Base-by-base conservation (phyloP, 2,113 vertebrate species). In the Siniperca chuatsi region DNA sequence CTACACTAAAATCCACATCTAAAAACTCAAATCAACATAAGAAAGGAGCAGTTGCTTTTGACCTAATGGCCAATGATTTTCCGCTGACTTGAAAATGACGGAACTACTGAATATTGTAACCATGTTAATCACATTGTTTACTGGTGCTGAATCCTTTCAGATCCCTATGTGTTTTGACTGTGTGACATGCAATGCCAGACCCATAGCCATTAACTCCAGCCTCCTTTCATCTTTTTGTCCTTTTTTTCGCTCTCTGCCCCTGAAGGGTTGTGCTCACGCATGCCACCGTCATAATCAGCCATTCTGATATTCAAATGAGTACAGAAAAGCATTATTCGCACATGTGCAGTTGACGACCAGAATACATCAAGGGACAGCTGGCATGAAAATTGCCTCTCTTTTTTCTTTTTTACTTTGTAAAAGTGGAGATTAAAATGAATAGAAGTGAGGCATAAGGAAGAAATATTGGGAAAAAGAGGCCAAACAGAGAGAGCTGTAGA, bases 261-360 rank as follows among this genome's bases (percentile, higher is more conserved):
- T 10, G 69, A 81, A 90, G 87, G 87, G 90, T 85, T 93, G 94
- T 95, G 94, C 93, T 94, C 89, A 82, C 25, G 93, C 94, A 95
- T 94, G 90, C 91, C 77, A 81, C 68, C 54, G 44, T 90, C 87
- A 84, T 95, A 93, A 95, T 93, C 92, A 92, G 81, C 84, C 35
- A 79, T 90, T 88, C 77, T 90, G 82, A 93, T 93, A 94, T 93
- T 91, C 84, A 92, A 92, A 93, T 89, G 66, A 76, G 76, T 12
- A 15, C n/a, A 69, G 69, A 90, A 89, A 84, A 79, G 79, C 78
- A 84, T 87, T 58, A 79, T 89, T 91, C 37, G 8, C 90, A 94
- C 92, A 93, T 84, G 92, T 94, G 90, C 86, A 86, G 89, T 70
- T 58, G 93, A 93, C 3, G 90, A 88, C 75, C 90, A 87, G 92